Evolutionary conservation across 2,113 vertebrate genomes (phyloP).

Genomic region (Morone saxatilis): DNA sequence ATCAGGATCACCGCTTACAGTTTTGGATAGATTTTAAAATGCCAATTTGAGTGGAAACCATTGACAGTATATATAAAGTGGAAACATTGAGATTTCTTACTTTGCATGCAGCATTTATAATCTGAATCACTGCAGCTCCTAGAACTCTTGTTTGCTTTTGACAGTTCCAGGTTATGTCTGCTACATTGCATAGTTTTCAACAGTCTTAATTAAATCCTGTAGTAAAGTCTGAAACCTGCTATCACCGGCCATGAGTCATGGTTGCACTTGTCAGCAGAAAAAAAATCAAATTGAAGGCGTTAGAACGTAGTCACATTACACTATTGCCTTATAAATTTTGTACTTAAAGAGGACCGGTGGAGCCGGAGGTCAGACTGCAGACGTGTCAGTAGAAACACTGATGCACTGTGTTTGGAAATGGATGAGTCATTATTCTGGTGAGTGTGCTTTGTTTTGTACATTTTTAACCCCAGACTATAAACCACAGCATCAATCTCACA

Average conservation of each 20-base stretch:
- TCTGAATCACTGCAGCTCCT: not conserved
- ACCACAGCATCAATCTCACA: not conserved
- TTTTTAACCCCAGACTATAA: not conserved
- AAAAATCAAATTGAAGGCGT: not conserved
- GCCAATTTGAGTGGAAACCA: too few relatives aligned
- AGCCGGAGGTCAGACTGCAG: not conserved
- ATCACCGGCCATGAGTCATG: conserved; percentile 1
- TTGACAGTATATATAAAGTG: too few relatives aligned
- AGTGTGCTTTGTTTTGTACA: not conserved
- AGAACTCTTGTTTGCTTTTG: not conserved
- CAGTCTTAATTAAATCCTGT: too few relatives aligned
- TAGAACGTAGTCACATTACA: not conserved
- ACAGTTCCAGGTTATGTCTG: not conserved
- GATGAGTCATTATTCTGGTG: not conserved
- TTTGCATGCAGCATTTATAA: not conserved
- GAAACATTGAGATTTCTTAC: not conserved
- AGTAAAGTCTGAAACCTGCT: not conserved
- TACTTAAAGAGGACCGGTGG: not conserved
- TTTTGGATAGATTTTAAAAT: not conserved
- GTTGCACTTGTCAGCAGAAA: too few relatives aligned
- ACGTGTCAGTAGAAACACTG: not conserved
- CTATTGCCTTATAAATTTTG: not conserved
- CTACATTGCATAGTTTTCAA: not conserved
- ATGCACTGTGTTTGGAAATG: not conserved
- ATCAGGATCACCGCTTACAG: not conserved